A percentile compares a stretch with the other conserved stretches of the same genome.
These are phyloP conservation scores for Valencia hispanica DNA, from an alignment of 2,797 vertebrate species.

Conservation along the genomic window DNA sequence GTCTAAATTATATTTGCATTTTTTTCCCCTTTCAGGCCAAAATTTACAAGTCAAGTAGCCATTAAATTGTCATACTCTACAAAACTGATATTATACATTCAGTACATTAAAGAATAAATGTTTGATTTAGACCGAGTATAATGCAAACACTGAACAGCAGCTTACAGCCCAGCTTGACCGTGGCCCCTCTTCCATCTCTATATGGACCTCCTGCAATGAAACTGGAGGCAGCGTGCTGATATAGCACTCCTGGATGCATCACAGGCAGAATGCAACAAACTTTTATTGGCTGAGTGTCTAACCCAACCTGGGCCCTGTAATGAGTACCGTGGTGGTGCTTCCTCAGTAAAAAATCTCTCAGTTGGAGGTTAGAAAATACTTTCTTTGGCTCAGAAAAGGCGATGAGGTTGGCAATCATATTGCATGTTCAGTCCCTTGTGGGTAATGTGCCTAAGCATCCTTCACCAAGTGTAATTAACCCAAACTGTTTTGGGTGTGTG, in stretches of 20 bases:
- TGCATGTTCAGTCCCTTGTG: constrained; percentile 64
- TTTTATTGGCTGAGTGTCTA: constrained; percentile 77
- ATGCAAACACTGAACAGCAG: constrained; percentile 27
- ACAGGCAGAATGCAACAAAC: constrained; percentile 76
- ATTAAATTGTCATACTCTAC: constrained; percentile 24
- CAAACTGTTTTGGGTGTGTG: constrained; percentile 69
- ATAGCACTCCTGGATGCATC: constrained; percentile 77
- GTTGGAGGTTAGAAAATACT: constrained; percentile 62
- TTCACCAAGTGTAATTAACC: constrained; percentile 78
- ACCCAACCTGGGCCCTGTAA: constrained; percentile 69
- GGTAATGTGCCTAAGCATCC: constrained; percentile 63
- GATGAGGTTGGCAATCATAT: constrained; percentile 59
- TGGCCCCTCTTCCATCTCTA: constrained; percentile 49
- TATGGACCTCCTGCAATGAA: constrained; percentile 61
- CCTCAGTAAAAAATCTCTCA: constrained; percentile 64
- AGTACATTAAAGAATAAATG: constrained; percentile 20
- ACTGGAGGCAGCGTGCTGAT: constrained; percentile 73
- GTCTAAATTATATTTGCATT: constrained; percentile 45
- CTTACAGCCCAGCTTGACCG: constrained; percentile 43
- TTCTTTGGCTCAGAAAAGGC: constrained; percentile 60
- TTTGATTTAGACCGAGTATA: constrained; percentile 34
- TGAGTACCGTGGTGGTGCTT: constrained; percentile 70
- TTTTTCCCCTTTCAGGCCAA: constrained; percentile 8
- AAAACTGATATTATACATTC: constrained; percentile 21
- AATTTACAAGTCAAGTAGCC: constrained; percentile 40